Conservation (phyloP, 2,888 invertebrate genomes). For the Leuctra nigra region DNA sequence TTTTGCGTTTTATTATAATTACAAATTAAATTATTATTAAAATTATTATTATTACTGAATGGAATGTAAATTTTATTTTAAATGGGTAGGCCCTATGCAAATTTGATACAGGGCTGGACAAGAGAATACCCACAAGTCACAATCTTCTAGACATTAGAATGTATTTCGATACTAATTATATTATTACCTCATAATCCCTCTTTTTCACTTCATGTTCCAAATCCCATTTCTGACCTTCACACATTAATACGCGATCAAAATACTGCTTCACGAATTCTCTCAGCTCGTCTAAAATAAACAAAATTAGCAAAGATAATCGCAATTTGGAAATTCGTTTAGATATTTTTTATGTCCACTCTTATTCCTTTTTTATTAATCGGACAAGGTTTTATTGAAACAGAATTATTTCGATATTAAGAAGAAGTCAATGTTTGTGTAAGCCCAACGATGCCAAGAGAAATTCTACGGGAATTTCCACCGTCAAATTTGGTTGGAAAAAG, state of each 20-base stretch:
- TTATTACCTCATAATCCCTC: constrained; percentile 95
- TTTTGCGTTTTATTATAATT: background rate
- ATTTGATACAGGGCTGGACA: constrained; percentile 19
- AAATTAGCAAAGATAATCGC: constrained; percentile 23
- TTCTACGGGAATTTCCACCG: too few species aligned
- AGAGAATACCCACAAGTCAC: too few species aligned
- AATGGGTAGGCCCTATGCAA: too few species aligned
- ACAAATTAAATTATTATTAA: background rate
- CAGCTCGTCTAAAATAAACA: constrained; percentile 68
- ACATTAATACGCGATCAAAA: constrained; percentile 93
- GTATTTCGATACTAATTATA: constrained; percentile 12
- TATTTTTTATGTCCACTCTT: constrained; percentile 9
- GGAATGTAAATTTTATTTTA: too few species aligned
- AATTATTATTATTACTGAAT: background rate
- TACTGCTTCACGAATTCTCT: constrained; percentile 92
- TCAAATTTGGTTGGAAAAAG: background rate
- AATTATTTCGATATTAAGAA: too few species aligned
- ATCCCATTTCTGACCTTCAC: constrained; percentile 99
- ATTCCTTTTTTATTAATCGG: too few species aligned
- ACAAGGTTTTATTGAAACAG: too few species aligned
- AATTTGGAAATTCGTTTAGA: constrained; percentile 12
- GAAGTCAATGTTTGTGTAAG: too few species aligned
- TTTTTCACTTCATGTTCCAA: constrained; percentile 99
- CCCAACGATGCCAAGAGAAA: too few species aligned
- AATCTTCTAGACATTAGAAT: constrained; percentile 1